These are phyloP conservation scores for Acronicta leporina DNA, from an alignment of 2,888 invertebrate species.

Conservation along the genomic window DNA sequence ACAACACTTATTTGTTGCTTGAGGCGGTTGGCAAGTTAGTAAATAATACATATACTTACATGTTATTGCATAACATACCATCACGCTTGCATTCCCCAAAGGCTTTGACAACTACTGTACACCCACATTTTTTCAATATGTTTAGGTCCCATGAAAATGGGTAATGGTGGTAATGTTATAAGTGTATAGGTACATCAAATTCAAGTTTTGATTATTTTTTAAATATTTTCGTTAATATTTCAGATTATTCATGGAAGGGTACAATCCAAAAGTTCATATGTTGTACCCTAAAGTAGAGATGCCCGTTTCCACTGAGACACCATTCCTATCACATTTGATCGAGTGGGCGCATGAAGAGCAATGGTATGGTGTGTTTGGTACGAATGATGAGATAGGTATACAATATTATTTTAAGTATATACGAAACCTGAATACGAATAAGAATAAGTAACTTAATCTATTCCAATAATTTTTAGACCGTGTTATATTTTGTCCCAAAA, in stretches of 20 bases:
- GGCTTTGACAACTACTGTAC: too few species aligned
- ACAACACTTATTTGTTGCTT: conserved; percentile 88
- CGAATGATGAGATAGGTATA: too few species aligned
- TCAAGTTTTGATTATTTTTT: neutral
- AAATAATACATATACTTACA: neutral
- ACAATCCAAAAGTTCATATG: conserved; percentile 91
- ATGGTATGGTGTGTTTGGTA: conserved; percentile 79
- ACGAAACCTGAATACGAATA: too few species aligned
- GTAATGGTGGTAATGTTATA: neutral
- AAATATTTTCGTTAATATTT: neutral
- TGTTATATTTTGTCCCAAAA: too few species aligned
- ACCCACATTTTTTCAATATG: too few species aligned
- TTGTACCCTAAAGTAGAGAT: conserved; percentile 93
- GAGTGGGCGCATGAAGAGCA: conserved; percentile 94
- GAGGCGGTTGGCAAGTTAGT: conserved; percentile 91
- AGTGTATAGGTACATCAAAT: neutral
- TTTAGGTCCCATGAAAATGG: too few species aligned
- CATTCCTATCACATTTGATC: conserved; percentile 94
- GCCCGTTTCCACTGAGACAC: conserved; percentile 95
- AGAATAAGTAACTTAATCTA: too few species aligned
- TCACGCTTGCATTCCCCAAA: too few species aligned
- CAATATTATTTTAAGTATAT: too few species aligned
- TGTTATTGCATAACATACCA: too few species aligned
- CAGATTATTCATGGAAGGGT: conserved; percentile 93
- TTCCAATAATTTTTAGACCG: too few species aligned